A percentile compares a stretch with the other conserved stretches of the same genome.
These are phyloP conservation scores for Macrophya annulata DNA, from an alignment of 2,888 invertebrate species.

Conservation along the genomic window DNA sequence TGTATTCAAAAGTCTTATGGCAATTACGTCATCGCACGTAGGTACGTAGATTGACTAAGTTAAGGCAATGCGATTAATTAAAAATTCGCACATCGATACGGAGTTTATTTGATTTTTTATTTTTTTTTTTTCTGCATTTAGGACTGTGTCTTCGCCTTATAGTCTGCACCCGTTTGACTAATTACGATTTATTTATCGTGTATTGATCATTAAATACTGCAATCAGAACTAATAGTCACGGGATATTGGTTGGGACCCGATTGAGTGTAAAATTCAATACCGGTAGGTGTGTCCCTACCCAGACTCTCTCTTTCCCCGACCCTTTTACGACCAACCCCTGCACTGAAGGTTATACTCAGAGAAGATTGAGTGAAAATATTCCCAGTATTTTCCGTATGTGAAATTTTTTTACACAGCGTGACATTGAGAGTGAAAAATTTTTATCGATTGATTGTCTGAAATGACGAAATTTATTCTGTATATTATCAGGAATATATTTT, in stretches of 20 bases:
- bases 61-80: conserved; percentile 28
- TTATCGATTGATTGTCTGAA: neutral
- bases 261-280: conserved; percentile 44
- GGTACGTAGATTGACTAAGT: neutral
- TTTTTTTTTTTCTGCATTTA: neutral
- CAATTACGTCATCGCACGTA: conserved; percentile 20
- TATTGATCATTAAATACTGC: conserved; percentile 8
- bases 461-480: neutral
- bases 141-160: neutral
- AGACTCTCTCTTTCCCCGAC: conserved; percentile 7
- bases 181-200: neutral
- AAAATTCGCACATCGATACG: conserved; percentile 12
- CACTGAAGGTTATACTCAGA: neutral
- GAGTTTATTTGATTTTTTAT: neutral
- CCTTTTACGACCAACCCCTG: conserved; percentile 10
- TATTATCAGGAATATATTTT: neutral
- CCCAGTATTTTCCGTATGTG: neutral
- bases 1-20: conserved; percentile 33
- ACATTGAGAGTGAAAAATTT: neutral
- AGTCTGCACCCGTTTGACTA: neutral
- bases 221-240: neutral
- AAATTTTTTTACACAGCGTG: neutral
- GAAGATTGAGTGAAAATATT: conserved; percentile 20
- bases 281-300: conserved; percentile 16
- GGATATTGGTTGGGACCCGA: conserved; percentile 13